A percentile compares a stretch with the other conserved stretches of the same genome.
Evolutionary conservation across 2,888 invertebrate species (phyloP).

Genomic region (Phanerotoma sp.): DNA sequence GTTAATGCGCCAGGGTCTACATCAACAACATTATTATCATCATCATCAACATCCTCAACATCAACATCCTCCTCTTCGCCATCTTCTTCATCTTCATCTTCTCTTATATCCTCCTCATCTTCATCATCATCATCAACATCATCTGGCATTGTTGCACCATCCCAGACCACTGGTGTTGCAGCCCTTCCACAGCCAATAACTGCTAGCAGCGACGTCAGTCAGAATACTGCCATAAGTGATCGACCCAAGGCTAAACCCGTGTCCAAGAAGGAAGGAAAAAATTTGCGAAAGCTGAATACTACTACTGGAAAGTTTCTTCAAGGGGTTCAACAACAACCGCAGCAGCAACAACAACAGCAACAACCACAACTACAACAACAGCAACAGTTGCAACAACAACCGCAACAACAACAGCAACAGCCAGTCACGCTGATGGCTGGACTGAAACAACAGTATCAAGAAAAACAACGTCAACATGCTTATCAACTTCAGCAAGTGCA

Average conservation of each 20-base stretch:
- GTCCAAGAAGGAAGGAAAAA: slow-evolving; percentile 78
- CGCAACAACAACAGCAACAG: slow-evolving; percentile 25
- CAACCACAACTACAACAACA: slow-evolving; percentile 51
- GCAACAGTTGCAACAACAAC: slow-evolving; percentile 18
- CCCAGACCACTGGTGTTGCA: slow-evolving; percentile 58
- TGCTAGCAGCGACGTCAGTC: slow-evolving; percentile 62
- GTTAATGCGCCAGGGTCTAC: slow-evolving; percentile 24
- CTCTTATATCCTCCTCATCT: slow-evolving; percentile 34
- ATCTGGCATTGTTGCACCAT: slow-evolving; percentile 58
- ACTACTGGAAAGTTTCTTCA: slow-evolving; percentile 38
- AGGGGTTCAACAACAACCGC: slow-evolving; percentile 54
- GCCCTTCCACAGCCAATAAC: slow-evolving; percentile 57
- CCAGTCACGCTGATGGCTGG: slow-evolving; percentile 46
- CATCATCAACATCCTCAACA: slow-evolving; percentile 32
- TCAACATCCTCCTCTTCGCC: slow-evolving; percentile 22
- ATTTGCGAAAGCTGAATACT: slow-evolving; percentile 63
- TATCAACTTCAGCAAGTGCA: slow-evolving; percentile 52
- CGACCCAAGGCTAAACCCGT: slow-evolving; percentile 81
- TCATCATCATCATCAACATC: no score
- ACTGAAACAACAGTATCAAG: slow-evolving; percentile 49
- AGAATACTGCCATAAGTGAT: slow-evolving; percentile 79
- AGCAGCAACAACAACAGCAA: slow-evolving; percentile 60
- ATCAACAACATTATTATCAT: slow-evolving; percentile 33
- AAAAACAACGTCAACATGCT: slow-evolving; percentile 50
- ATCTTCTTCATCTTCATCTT: background rate